Conservation (phyloP, 2,888 invertebrate species). For the Campaea margaritaria region DNA sequence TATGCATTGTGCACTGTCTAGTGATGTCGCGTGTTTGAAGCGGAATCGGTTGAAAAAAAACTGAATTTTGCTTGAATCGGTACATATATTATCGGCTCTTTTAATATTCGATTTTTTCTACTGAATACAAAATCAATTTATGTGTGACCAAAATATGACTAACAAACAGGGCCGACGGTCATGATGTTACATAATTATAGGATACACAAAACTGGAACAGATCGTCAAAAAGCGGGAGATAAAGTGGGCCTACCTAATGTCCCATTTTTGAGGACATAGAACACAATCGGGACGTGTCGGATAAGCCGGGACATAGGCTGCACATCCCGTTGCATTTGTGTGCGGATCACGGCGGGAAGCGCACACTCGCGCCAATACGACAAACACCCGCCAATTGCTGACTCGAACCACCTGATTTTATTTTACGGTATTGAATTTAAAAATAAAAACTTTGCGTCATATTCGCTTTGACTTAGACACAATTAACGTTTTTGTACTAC, state of each 20-base stretch:
- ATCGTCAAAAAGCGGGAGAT: neutral
- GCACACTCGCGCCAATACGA: slow-evolving; percentile 64
- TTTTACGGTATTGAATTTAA: slow-evolving; percentile 60
- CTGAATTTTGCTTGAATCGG: neutral
- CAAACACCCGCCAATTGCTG: slow-evolving; percentile 74
- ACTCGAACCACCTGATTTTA: slow-evolving; percentile 63
- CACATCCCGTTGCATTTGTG: slow-evolving; percentile 58
- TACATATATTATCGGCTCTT: neutral
- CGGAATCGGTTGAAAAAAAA: neutral
- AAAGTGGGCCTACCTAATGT: no score
- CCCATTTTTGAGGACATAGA: neutral
- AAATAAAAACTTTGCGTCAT: slow-evolving; percentile 16
- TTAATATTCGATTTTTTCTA: no score
- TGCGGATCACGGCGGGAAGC: slow-evolving; percentile 65
- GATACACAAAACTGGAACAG: neutral
- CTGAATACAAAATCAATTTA: no score
- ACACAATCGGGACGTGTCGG: neutral
- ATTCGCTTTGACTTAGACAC: no score
- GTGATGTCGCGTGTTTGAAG: slow-evolving; percentile 8
- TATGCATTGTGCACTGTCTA: slow-evolving; percentile 71
- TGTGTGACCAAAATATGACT: no score
- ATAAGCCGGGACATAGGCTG: slow-evolving; percentile 7
- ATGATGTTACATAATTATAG: neutral
- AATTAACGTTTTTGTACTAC: no score
- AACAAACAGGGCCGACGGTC: neutral